Base-by-base conservation (phyloP, 2,888 invertebrate species). In the Diloba caeruleocephala region DNA sequence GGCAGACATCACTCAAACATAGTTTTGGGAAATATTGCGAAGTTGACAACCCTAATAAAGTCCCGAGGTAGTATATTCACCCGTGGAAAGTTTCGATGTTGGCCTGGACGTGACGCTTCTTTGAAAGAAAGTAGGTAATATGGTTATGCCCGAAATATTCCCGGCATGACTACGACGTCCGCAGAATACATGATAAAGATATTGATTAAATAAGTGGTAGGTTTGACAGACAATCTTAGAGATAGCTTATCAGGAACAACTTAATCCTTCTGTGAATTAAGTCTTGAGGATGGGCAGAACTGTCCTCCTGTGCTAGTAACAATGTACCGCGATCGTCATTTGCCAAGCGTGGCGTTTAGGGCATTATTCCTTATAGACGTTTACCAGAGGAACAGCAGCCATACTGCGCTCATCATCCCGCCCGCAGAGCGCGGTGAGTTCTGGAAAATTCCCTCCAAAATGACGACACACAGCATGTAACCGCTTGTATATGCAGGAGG, bases 121-220 rank as follows among this genome's bases (percentile, higher is more conserved):
- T 68, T 50, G 45, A 46, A 63, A 56, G 63, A 67, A 57, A 58
- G 39, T 68, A 63, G 41, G 51, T 59, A 63, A 63, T 50, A 46
- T 44, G 45, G 56, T 68, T 67, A 60, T 67, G 46, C 36, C 41
- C 21, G 46, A 54, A 54, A 67, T 67, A 56, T 68, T 56, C 41
- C 50, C 56, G 46, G 46, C 17, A 12, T 17, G 33, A 19, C n/a
- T n/a, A n/a, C 36, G 29, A 55, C 50, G 43, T 53, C 45, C 43
- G 28, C 25, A 9, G 62, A 67, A 67, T 71, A 55, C 49, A 13
- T 14, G 48, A 52, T 69, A 49, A 28, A 69, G 32, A 37, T 57
- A 57, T 67, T 46, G 62, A 62, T 67, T 61, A 33, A 59, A 51
- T 45, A 59, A 49, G 29, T 31, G 39, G 41, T 21, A 33, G 25